phyloP scores from a whole-genome alignment of 1,140 invertebrate species.

The Steinernema khuongi region DNA sequence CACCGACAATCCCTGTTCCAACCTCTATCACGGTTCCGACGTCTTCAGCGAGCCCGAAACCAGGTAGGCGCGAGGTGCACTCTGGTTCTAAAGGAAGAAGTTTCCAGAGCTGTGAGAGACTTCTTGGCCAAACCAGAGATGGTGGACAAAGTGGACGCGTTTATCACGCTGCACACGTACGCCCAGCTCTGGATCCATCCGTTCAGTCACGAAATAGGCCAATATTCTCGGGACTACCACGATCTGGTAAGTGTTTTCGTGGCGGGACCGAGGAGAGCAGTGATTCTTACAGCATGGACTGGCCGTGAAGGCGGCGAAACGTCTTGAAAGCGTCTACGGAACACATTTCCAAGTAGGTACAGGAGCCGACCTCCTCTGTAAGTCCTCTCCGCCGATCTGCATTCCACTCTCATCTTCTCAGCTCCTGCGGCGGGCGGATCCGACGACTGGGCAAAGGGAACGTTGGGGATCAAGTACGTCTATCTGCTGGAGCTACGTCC shows the following conservation, averaged over 20 bases:
- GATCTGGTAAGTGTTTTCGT: slow-evolving; percentile 37
- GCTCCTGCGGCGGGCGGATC: slow-evolving; percentile 57
- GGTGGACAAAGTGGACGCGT: slow-evolving; percentile 40
- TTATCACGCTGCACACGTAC: slow-evolving; percentile 50
- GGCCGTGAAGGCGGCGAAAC: slow-evolving; percentile 42
- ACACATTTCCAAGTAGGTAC: slow-evolving; percentile 50
- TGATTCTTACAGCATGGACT: slow-evolving; percentile 29
- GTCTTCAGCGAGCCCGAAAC: slow-evolving; percentile 58
- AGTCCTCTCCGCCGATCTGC: slow-evolving; percentile 15
- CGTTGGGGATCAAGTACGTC: slow-evolving; percentile 54
- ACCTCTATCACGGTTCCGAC: slow-evolving; percentile 50
- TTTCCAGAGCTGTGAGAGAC: slow-evolving; percentile 39
- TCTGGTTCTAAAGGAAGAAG: neutral
- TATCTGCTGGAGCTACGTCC: slow-evolving; percentile 54
- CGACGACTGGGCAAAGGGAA: slow-evolving; percentile 57
- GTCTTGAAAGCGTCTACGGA: slow-evolving; percentile 41
- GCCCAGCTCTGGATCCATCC: slow-evolving; percentile 51
- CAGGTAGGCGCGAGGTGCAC: slow-evolving; percentile 27
- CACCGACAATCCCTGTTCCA: slow-evolving; percentile 54
- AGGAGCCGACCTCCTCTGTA: slow-evolving; percentile 45
- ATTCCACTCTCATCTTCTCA: slow-evolving; percentile 29
- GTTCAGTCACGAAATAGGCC: slow-evolving; percentile 37
- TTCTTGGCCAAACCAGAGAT: slow-evolving; percentile 41
- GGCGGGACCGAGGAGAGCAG: neutral
- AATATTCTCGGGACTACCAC: slow-evolving; percentile 42